Conservation (phyloP, 2,797 vertebrate species). For the Ambastaia sidthimunki region DNA sequence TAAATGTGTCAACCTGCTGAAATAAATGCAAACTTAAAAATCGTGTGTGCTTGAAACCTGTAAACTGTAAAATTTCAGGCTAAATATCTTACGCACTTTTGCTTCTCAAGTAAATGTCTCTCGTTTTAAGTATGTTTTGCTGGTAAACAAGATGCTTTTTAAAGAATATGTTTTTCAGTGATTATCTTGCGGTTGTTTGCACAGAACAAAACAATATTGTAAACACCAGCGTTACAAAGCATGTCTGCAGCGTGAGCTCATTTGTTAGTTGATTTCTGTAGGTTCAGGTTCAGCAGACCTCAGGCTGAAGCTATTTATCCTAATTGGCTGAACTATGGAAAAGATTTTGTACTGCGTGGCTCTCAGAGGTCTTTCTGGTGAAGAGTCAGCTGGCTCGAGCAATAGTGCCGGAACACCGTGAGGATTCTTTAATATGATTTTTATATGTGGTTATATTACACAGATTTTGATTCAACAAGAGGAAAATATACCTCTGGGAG, state of each 20-base stretch:
- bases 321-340: conserved; percentile 1
- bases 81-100: neutral
- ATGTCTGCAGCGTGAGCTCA: neutral
- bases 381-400: conserved; percentile 5
- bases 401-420: conserved; percentile 8
- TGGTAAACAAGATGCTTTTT: neutral
- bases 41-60: neutral
- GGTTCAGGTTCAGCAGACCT: neutral
- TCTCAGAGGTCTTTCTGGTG: conserved; percentile 10
- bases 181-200: neutral
- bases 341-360: neutral
- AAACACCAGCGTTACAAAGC: neutral
- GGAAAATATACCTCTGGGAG: conserved; percentile 6
- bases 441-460: neutral
- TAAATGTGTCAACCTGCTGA: neutral
- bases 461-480: conserved; percentile 31
- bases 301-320: neutral
- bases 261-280: conserved; percentile 7
- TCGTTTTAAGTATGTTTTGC: neutral
- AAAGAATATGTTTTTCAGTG: neutral
- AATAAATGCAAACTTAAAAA: neutral
- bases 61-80: neutral
- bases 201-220: neutral
- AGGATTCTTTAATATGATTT: conserved; percentile 20
- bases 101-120: too few relatives aligned